These are phyloP conservation scores for Gila robusta DNA, from an alignment of 2,797 vertebrate genomes.

Conservation along the genomic window DNA sequence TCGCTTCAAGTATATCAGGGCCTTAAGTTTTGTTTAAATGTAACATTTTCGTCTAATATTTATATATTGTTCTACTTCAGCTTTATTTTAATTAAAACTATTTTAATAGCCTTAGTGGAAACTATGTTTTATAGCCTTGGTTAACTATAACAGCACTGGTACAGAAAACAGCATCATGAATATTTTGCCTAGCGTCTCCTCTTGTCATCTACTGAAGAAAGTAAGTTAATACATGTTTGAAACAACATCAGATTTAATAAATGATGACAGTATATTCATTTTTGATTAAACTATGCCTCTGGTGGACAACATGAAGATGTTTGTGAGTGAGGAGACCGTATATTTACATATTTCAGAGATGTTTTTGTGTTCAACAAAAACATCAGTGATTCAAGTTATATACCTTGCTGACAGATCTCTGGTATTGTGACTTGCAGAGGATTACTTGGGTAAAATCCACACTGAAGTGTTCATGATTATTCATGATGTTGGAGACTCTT, in stretches of 20 bases:
- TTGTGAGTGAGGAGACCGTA: background rate
- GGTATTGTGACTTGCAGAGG: constrained; percentile 5
- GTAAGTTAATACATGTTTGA: background rate
- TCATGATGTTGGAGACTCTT: constrained; percentile 5
- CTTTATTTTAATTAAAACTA: background rate
- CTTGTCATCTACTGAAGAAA: background rate
- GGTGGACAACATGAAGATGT: background rate
- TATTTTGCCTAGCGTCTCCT: background rate
- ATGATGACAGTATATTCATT: background rate
- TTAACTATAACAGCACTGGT: background rate
- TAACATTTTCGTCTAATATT: background rate
- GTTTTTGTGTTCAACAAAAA: background rate
- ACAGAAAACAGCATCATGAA: background rate
- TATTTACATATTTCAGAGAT: background rate
- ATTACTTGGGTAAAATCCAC: constrained; percentile 17
- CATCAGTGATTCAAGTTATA: background rate
- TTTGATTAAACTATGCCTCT: background rate
- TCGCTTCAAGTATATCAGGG: too few species aligned
- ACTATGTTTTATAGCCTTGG: background rate
- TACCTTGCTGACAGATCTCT: background rate
- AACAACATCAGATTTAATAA: background rate
- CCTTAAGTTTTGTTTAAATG: background rate
- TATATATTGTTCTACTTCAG: background rate
- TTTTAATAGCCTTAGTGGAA: background rate
- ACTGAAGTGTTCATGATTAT: constrained; percentile 1